Conservation (phyloP, 2,113 vertebrate genomes). For the Heliornis fulica region DNA sequence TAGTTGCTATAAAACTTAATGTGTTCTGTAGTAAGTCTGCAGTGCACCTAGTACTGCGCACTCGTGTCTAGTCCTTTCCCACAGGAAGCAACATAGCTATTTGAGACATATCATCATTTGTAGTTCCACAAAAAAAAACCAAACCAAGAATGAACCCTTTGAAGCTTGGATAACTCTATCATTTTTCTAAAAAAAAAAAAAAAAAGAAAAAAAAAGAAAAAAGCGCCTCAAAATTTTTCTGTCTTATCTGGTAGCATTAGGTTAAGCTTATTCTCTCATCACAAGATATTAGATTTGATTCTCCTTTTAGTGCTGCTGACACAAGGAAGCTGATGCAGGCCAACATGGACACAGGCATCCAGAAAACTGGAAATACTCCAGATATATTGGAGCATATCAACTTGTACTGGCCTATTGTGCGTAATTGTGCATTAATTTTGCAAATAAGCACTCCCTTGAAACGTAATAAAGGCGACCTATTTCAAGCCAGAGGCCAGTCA, state of each 20-base stretch:
- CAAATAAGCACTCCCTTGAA: constrained; percentile 42
- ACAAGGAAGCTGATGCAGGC: constrained; percentile 24
- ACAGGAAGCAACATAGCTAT: neutral
- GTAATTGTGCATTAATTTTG: constrained; percentile 49
- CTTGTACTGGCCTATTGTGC: constrained; percentile 19
- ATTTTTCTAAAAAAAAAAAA: constrained; percentile 30
- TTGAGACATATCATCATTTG: too few relatives aligned
- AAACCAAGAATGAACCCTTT: neutral
- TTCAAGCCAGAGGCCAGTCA: constrained; percentile 24
- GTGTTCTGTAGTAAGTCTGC: neutral
- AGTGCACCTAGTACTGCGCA: neutral
- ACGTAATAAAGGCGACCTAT: constrained; percentile 43
- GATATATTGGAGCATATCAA: constrained; percentile 30
- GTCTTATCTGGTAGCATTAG: neutral
- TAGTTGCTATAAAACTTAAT: neutral
- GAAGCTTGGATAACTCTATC: neutral
- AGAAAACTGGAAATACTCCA: constrained; percentile 50
- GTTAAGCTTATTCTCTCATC: constrained; percentile 33
- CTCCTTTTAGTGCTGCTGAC: constrained; percentile 30
- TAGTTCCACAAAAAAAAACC: neutral
- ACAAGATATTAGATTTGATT: constrained; percentile 32
- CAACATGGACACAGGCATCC: neutral
- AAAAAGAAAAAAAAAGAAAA: too few relatives aligned
- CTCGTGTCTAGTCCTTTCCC: neutral
- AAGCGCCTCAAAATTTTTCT: neutral